A percentile compares a stretch with the other conserved stretches of the same genome.
phyloP scores from a whole-genome alignment of 2,888 invertebrate species.

The Acronicta aceris region DNA sequence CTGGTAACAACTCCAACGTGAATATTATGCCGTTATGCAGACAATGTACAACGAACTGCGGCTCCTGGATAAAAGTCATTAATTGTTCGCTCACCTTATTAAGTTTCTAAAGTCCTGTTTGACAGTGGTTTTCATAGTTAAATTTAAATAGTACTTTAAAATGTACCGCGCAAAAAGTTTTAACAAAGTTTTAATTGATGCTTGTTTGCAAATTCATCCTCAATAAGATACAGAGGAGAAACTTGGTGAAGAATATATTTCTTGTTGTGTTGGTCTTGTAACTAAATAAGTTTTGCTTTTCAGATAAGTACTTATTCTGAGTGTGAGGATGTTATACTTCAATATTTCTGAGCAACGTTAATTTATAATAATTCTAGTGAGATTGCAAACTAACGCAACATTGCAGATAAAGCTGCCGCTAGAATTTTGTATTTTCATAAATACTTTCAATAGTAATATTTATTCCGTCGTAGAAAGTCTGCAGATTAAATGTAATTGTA shows the following conservation, averaged over 20 bases:
- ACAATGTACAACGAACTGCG: conserved; percentile 54
- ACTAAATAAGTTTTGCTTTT: too few relatives aligned
- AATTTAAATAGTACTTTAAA: conserved; percentile 29
- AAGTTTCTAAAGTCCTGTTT: conserved; percentile 28
- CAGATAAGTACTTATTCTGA: too few relatives aligned
- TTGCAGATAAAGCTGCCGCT: too few relatives aligned
- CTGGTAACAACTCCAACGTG: conserved; percentile 28
- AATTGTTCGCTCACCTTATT: conserved; percentile 42
- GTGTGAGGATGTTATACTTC: background rate
- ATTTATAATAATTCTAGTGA: too few relatives aligned
- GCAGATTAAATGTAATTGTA: background rate
- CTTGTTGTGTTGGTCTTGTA: background rate
- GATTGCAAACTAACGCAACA: too few relatives aligned
- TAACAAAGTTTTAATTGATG: conserved; percentile 40
- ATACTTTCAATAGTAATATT: too few relatives aligned
- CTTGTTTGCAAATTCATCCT: conserved; percentile 33
- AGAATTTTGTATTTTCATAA: too few relatives aligned
- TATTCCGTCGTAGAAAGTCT: background rate
- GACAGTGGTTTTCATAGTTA: conserved; percentile 20
- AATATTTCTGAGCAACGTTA: too few relatives aligned
- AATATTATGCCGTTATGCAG: conserved; percentile 29
- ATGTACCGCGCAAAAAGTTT: conserved; percentile 18
- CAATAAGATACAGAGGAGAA: conserved; percentile 22
- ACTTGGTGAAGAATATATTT: conserved; percentile 13
- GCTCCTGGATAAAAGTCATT: conserved; percentile 37